These are phyloP conservation scores for Hypomesus transpacificus DNA, from an alignment of 2,113 vertebrate species.

Conservation along the genomic window DNA sequence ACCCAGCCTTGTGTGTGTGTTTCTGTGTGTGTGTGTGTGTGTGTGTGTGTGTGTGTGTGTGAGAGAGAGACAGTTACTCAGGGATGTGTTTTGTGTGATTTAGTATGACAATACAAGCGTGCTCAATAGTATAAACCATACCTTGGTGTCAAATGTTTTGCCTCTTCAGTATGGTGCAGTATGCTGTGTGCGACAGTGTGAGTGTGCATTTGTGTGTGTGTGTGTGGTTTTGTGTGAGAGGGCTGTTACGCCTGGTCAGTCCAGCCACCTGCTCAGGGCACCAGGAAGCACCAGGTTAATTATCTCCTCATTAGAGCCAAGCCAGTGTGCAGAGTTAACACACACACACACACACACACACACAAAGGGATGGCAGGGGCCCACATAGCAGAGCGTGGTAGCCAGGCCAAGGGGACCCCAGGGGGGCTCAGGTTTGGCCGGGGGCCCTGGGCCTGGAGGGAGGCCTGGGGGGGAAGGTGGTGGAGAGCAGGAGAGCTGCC, in stretches of 20 bases:
- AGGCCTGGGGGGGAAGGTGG: constrained; percentile 36
- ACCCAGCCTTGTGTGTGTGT: constrained; percentile 20
- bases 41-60: constrained; percentile 6
- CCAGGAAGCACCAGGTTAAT: constrained; percentile 14
- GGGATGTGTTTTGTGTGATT: neutral
- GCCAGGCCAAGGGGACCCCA: constrained; percentile 39
- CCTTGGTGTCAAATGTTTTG: neutral
- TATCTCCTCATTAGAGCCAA: constrained; percentile 16
- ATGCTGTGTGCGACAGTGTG: neutral
- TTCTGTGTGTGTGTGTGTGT: constrained; percentile 20
- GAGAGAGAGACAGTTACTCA: neutral
- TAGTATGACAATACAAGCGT: neutral
- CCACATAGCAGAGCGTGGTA: constrained; percentile 43
- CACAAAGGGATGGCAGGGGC: constrained; percentile 33
- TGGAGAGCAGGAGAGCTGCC: constrained; percentile 31
- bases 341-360: constrained; percentile 23
- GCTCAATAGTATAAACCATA: neutral
- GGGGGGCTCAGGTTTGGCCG: constrained; percentile 49
- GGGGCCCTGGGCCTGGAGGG: constrained; percentile 8
- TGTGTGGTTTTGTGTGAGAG: constrained; percentile 17
- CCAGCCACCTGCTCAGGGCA: constrained; percentile 22
- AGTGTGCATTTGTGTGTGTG: constrained; percentile 12
- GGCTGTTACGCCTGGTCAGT: constrained; percentile 5
- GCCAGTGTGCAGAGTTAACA: constrained; percentile 32
- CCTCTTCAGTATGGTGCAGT: no score